Conservation (phyloP, 1,140 invertebrate species). For the Eriosoma lanigerum region DNA sequence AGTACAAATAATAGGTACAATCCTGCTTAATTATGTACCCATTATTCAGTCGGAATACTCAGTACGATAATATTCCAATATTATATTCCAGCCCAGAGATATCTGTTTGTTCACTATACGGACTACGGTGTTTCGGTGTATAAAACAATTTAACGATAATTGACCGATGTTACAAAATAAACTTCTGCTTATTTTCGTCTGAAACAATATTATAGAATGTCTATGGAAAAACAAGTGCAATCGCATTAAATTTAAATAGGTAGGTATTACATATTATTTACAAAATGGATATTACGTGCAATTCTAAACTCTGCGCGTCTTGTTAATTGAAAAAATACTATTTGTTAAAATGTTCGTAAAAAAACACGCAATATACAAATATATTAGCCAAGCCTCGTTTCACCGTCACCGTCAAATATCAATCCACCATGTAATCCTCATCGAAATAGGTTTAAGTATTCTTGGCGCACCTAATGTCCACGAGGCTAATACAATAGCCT, state of each 20-base stretch:
- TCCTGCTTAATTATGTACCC: neutral
- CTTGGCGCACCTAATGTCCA: constrained; percentile 23
- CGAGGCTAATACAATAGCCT: constrained; percentile 17
- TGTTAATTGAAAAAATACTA: too few relatives aligned
- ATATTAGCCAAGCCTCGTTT: neutral
- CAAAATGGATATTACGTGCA: too few relatives aligned
- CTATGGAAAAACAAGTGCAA: neutral
- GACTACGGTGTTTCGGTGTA: neutral
- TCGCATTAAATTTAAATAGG: constrained; percentile 6
- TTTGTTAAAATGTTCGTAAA: too few relatives aligned
- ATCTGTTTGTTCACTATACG: neutral
- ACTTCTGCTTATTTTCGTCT: neutral
- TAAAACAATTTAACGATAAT: neutral
- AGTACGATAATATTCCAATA: too few relatives aligned
- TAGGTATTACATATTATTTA: too few relatives aligned
- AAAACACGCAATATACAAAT: too few relatives aligned
- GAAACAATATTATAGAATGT: neutral
- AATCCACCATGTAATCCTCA: neutral
- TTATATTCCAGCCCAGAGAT: neutral
- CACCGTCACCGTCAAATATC: neutral
- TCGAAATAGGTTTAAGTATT: constrained; percentile 18
- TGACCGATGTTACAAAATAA: neutral
- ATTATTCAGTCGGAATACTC: neutral
- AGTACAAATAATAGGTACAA: constrained; percentile 15
- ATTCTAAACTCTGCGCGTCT: too few relatives aligned